phyloP scores from a whole-genome alignment of 2,888 invertebrate genomes.

The Conops quadrifasciatus region DNA sequence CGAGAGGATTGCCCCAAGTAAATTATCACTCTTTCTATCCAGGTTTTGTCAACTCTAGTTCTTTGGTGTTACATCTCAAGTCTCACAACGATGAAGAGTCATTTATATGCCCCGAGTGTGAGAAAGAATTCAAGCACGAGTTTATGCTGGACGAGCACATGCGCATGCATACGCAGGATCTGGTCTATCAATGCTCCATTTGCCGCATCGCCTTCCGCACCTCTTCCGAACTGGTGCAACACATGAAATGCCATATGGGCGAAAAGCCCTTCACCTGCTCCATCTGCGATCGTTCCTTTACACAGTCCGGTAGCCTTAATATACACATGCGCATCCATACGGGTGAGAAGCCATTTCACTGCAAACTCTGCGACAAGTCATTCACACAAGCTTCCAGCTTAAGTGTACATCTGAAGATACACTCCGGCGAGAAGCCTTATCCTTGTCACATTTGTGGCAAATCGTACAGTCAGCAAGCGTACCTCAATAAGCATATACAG shows the following conservation, averaged over 20 bases:
- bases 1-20: background rate
- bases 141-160: slow-evolving; percentile 64
- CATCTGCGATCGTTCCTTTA: slow-evolving; percentile 64
- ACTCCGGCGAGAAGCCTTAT: slow-evolving; percentile 61
- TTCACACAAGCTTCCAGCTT: slow-evolving; percentile 65
- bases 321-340: slow-evolving; percentile 65
- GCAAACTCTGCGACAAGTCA: slow-evolving; percentile 63
- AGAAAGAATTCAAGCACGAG: slow-evolving; percentile 64
- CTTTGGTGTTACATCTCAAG: slow-evolving; percentile 60
- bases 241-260: slow-evolving; percentile 66
- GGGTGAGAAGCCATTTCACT: slow-evolving; percentile 64
- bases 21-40: slow-evolving; percentile 8
- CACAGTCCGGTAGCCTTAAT: slow-evolving; percentile 64
- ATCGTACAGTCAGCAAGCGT: slow-evolving; percentile 62
- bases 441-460: slow-evolving; percentile 61
- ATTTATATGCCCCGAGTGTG: slow-evolving; percentile 61
- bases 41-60: slow-evolving; percentile 63
- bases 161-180: slow-evolving; percentile 62
- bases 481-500: slow-evolving; percentile 61
- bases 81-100: slow-evolving; percentile 59
- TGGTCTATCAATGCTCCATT: slow-evolving; percentile 64
- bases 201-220: slow-evolving; percentile 61
- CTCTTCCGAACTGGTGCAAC: slow-evolving; percentile 64
- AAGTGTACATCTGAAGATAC: slow-evolving; percentile 65
- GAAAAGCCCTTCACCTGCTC: slow-evolving; percentile 65